Percentiles rank a stretch among this genome's conserved stretches.
Conservation (phyloP, 2,888 invertebrate species). For the Crepidodera aurea region DNA sequence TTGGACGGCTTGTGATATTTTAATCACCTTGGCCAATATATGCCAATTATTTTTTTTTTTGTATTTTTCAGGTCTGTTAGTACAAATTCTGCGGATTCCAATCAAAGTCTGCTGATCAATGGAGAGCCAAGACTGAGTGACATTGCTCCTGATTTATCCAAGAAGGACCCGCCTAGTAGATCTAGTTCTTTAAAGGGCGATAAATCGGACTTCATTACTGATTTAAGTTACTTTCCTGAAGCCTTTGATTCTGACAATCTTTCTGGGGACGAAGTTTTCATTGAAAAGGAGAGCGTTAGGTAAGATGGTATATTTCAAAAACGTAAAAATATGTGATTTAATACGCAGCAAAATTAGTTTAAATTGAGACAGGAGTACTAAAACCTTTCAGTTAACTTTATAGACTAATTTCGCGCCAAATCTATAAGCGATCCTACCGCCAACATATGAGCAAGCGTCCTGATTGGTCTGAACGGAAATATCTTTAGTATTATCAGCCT, state of each 20-base stretch:
- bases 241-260: slow-evolving; percentile 45
- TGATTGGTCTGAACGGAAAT: too few species aligned
- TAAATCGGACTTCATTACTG: slow-evolving; percentile 43
- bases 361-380: too few species aligned
- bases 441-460: too few species aligned
- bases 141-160: slow-evolving; percentile 67
- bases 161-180: slow-evolving; percentile 53
- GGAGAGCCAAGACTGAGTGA: slow-evolving; percentile 77
- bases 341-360: too few species aligned
- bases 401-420: too few species aligned
- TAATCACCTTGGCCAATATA: too few species aligned
- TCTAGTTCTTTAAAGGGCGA: slow-evolving; percentile 53
- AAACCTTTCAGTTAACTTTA: too few species aligned
- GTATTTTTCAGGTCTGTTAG: slow-evolving; percentile 68
- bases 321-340: neutral
- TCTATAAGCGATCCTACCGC: too few species aligned
- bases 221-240: slow-evolving; percentile 54
- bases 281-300: slow-evolving; percentile 62
- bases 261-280: slow-evolving; percentile 66
- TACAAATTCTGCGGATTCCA: slow-evolving; percentile 68
- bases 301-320: slow-evolving; percentile 1
- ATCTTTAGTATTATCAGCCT: too few species aligned
- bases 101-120: slow-evolving; percentile 71
- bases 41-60: too few species aligned
- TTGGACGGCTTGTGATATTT: too few species aligned